A percentile compares a stretch with the other conserved stretches of the same genome.
Conservation (phyloP, 2,888 invertebrate genomes). For the Rhamnusium bicolor region DNA sequence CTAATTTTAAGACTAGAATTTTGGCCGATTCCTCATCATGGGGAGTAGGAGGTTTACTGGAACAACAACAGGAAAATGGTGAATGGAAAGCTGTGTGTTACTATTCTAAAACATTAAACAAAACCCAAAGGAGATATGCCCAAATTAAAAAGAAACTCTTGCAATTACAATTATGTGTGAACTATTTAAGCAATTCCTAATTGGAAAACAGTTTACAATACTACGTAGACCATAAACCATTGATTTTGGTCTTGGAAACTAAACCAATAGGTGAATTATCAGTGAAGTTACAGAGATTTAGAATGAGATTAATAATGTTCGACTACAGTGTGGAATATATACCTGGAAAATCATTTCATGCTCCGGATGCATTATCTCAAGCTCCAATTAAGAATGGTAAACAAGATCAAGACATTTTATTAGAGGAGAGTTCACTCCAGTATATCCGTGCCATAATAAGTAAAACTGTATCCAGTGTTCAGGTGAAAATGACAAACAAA, state of each 20-base stretch:
- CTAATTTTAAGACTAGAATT: background rate
- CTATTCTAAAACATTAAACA: conserved; percentile 46
- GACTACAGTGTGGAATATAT: background rate
- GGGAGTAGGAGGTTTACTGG: background rate
- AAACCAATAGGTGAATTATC: background rate
- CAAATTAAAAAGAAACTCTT: conserved; percentile 54
- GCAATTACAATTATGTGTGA: background rate
- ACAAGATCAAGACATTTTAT: background rate
- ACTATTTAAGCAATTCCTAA: conserved; percentile 40
- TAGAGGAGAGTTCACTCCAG: background rate
- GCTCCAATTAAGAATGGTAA: background rate
- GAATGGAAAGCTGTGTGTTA: background rate
- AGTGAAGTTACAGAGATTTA: background rate
- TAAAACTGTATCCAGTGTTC: background rate
- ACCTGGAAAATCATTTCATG: background rate
- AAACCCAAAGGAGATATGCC: conserved; percentile 50
- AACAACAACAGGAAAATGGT: background rate
- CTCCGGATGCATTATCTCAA: background rate
- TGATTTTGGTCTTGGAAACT: background rate
- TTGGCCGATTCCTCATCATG: too few relatives aligned
- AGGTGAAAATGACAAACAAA: background rate
- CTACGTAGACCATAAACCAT: conserved; percentile 47
- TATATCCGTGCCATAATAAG: background rate
- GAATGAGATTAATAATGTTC: background rate
- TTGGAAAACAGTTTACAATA: conserved; percentile 30